Conservation (phyloP, 2,797 vertebrate genomes). For the Poecilia gillii region DNA sequence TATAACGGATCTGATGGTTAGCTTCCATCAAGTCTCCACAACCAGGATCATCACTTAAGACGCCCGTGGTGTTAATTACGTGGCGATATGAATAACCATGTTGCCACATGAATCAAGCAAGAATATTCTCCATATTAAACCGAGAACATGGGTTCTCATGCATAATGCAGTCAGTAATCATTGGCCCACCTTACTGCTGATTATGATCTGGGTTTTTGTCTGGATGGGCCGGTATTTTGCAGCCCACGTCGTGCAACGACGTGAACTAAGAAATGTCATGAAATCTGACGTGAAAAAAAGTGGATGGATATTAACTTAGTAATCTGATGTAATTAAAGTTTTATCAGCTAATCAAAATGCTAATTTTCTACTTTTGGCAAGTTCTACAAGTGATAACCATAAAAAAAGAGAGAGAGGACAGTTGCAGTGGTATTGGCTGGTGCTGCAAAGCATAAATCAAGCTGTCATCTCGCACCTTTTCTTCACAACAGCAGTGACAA, state of each 20-base stretch:
- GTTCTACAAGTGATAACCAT: not conserved
- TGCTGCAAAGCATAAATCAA: constrained; percentile 46
- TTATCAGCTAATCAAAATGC: constrained; percentile 3
- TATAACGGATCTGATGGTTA: constrained; percentile 48
- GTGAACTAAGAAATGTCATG: not conserved
- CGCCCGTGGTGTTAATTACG: constrained; percentile 68
- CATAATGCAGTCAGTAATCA: constrained; percentile 62
- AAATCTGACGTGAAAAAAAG: constrained; percentile 1
- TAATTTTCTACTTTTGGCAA: not conserved
- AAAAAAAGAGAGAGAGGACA: not conserved
- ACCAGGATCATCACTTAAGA: constrained; percentile 40
- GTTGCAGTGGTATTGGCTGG: not conserved
- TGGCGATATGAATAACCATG: constrained; percentile 61
- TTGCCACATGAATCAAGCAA: constrained; percentile 42
- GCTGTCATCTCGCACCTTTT: constrained; percentile 12
- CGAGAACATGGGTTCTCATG: constrained; percentile 57
- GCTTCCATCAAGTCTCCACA: constrained; percentile 59
- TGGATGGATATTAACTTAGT: not conserved
- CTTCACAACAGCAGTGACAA: constrained; percentile 14
- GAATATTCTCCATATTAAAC: constrained; percentile 54
- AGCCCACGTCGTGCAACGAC: not conserved
- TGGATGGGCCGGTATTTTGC: constrained; percentile 6
- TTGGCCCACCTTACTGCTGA: constrained; percentile 27
- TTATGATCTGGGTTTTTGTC: constrained; percentile 11
- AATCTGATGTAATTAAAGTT: constrained; percentile 24